These are phyloP conservation scores for Bufo gargarizans DNA, from an alignment of 2,113 vertebrate species.

Conservation along the genomic window DNA sequence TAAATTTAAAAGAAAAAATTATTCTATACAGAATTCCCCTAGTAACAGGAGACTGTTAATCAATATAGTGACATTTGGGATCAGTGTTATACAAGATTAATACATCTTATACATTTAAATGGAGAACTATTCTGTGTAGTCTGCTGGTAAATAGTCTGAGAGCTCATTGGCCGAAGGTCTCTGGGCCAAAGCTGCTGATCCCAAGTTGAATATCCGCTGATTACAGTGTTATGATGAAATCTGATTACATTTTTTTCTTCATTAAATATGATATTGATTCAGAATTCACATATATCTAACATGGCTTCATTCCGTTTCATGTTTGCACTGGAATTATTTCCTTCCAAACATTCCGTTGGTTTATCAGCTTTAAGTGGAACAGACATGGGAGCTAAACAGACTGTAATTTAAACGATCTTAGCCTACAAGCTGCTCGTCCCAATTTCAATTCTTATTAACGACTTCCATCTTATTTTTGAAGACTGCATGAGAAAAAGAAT, in stretches of 20 bases:
- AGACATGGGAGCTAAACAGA: constrained; percentile 60
- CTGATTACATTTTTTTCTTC: constrained; percentile 68
- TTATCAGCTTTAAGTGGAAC: constrained; percentile 57
- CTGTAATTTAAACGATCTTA: constrained; percentile 71
- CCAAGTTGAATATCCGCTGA: constrained; percentile 46
- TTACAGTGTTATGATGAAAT: constrained; percentile 60
- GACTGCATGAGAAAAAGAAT: constrained; percentile 63
- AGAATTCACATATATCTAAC: constrained; percentile 63
- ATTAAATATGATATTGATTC: constrained; percentile 63
- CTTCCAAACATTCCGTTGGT: constrained; percentile 46
- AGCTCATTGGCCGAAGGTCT: constrained; percentile 10
- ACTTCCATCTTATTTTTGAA: constrained; percentile 64
- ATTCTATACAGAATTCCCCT: background rate
- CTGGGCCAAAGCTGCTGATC: fast-evolving
- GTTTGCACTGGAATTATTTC: constrained; percentile 67
- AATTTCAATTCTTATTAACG: constrained; percentile 73
- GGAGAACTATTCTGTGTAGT: background rate
- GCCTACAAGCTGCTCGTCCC: constrained; percentile 66
- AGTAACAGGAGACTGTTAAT: background rate
- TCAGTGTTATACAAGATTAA: background rate
- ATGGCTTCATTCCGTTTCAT: constrained; percentile 64
- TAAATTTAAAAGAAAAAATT: background rate
- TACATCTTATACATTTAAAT: background rate
- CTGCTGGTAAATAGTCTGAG: background rate
- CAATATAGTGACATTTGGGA: background rate